Evolutionary conservation across 2,113 vertebrate species (phyloP).

Genomic region (Sphaerodactylus townsendi): DNA sequence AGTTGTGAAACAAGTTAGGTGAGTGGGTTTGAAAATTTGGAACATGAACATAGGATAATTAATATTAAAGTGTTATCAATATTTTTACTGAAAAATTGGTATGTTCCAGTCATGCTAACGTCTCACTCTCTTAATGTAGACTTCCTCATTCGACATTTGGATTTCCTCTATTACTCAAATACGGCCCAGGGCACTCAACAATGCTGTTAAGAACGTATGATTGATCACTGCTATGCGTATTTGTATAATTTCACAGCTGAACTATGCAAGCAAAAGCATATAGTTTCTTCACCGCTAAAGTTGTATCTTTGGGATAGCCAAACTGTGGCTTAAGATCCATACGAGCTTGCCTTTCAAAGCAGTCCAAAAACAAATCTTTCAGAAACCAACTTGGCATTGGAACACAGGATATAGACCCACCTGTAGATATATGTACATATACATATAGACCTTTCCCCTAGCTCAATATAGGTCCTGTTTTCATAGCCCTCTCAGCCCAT

Average conservation of each 20-base stretch:
- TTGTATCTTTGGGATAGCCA: slow-evolving; percentile 45
- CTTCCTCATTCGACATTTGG: slow-evolving; percentile 19
- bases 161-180: slow-evolving; percentile 20
- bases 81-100: slow-evolving; percentile 52
- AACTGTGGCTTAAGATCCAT: slow-evolving; percentile 40
- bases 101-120: slow-evolving; percentile 54
- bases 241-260: slow-evolving; percentile 38
- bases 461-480: background rate
- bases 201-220: slow-evolving; percentile 30
- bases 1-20: background rate
- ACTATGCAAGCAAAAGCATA: slow-evolving; percentile 46
- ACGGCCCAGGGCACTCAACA: slow-evolving; percentile 40
- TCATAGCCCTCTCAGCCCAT: background rate
- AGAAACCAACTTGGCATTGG: background rate
- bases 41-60: too few relatives aligned
- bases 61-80: slow-evolving; percentile 52
- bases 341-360: background rate
- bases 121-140: slow-evolving; percentile 30
- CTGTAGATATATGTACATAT: too few relatives aligned
- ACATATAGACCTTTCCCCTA: background rate
- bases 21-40: background rate
- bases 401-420: background rate
- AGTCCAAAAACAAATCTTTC: background rate
- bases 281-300: slow-evolving; percentile 24
- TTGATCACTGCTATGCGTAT: slow-evolving; percentile 36